Evolutionary conservation across 1,140 invertebrate species (phyloP), one percentile per base, ranked within the genome.

Genomic region (Chelonus insularis): DNA sequence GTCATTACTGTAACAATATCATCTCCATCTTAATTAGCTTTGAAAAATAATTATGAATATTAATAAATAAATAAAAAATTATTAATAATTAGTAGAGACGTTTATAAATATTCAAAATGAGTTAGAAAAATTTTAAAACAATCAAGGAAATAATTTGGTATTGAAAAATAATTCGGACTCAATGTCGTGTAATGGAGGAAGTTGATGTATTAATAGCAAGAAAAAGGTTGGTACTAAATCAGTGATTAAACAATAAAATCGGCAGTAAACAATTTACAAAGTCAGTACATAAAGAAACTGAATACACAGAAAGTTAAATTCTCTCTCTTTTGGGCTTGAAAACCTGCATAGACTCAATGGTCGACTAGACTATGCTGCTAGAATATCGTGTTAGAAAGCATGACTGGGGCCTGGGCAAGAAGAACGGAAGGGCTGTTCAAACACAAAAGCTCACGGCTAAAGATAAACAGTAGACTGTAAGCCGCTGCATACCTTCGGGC

Each of bases 401-500:
- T 43, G 41, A 16, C 16, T 18, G 16, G 16, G 16, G 41, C 12
- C 16, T 16, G 60, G 29, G 14, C 54, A 43, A 41, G 37, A 43
- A 43, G 41, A 12, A 21, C 52, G 51, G 50, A 63, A 60, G 57
- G 62, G 63, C 64, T 69, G 68, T 61, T 64, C 71, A 74, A 74
- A 72, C 68, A 72, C 64, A 72, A 69, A 73, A 73, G 68, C 70
- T 74, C 71, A 68, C 69, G 58, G 61, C 63, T 65, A 36, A 72
- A 73, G 71, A 73, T 72, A 74, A 74, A 74, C 71, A 73, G 62
- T 57, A 63, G 62, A 65, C 64, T 71, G 64, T 66, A 64, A 72
- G 67, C 69, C 67, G 54, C 60, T 66, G 63, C 67, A 57, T 67
- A 62, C 57, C 69, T 66, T 48, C 11, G 43, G 63, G 70, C 68